Evolutionary conservation across 2,797 vertebrate genomes (phyloP), one percentile per base, ranked within the genome.

Genomic region (Xenentodon cancila): DNA sequence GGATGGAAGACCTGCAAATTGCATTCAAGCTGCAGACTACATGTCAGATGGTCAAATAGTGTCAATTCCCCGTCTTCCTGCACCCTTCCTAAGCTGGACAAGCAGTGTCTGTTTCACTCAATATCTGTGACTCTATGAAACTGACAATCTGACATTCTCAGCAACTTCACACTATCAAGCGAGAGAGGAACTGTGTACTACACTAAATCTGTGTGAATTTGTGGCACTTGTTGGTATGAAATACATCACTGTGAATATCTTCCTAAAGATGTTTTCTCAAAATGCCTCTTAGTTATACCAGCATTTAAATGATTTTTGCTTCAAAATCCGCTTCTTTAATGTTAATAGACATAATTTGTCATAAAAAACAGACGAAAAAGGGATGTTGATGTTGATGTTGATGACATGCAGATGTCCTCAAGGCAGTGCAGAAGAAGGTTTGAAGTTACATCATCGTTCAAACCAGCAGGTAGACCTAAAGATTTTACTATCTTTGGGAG

Each of bases 21-120:
- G 37, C 1, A 40, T 15, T 40, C n/a, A 21, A 7, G 11, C 19
- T 44, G 3, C 4, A 13, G 40, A 45, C 16, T 30, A 17, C 37
- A 57, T 15, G 21, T 59, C 55, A 59, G 57, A 53, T 53, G 32
- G 50, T 60, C n/a, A 19, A 43, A n/a, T 42, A n/a, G 46, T n/a
- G 51, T 61, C 59, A 48, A 16, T 45, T 18, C 45, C 44, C 52
- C 32, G 16, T 48, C 44, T 37, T 27, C 22, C 34, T 9, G 40
- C 62, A 47, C 21, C 15, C 30, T 32, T 53, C 55, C 37, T 43
- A 13, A 37, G 55, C n/a, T 47, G 56, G 20, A 59, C 52, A 45
- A 21, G 63, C 59, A 55, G 61, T 59, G 61, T 71, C 44, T 64
- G 34, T 71, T 45, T 71, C 68, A 71, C 48, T 72, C 40, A 46